phyloP scores from a whole-genome alignment of 2,797 vertebrate species.

The Coilia nasus region DNA sequence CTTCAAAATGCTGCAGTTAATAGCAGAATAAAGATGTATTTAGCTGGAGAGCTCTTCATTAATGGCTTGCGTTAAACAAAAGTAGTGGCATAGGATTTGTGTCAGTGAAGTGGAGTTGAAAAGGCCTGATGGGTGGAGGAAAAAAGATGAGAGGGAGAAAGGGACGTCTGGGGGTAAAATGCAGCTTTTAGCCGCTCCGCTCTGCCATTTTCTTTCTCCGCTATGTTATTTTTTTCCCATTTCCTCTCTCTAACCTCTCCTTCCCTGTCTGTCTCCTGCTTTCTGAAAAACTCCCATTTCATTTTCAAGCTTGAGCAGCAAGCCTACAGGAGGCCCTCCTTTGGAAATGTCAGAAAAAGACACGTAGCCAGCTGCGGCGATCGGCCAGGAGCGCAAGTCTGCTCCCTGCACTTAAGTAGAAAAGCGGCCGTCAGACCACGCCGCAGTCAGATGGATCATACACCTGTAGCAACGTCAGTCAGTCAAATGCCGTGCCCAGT shows the following conservation, averaged over 20 bases:
- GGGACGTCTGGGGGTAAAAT: conserved; percentile 53
- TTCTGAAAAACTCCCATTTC: conserved; percentile 54
- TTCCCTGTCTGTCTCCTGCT: conserved; percentile 31
- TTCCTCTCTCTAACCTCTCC: background rate
- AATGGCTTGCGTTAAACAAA: conserved; percentile 85
- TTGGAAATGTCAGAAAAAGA: conserved; percentile 57
- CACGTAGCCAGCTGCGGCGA: conserved; percentile 45
- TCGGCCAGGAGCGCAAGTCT: conserved; percentile 37
- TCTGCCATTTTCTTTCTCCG: conserved; percentile 58
- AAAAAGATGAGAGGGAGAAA: conserved; percentile 44
- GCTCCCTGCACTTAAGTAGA: conserved; percentile 53
- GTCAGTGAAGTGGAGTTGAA: conserved; percentile 71
- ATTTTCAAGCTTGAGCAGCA: conserved; percentile 55
- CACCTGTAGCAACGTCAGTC: conserved; percentile 47
- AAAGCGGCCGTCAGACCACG: conserved; percentile 45
- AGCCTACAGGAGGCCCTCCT: conserved; percentile 59
- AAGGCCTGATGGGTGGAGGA: conserved; percentile 61
- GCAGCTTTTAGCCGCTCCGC: conserved; percentile 56
- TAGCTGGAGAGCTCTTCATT: conserved; percentile 96
- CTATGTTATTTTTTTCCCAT: conserved; percentile 25
- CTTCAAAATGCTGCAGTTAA: conserved; percentile 86
- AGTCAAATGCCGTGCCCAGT: conserved; percentile 27
- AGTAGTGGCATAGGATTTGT: conserved; percentile 76
- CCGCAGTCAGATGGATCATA: conserved; percentile 48
- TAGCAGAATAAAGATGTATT: conserved; percentile 88